A percentile compares a stretch with the other conserved stretches of the same genome.
Conservation (phyloP, 2,888 invertebrate species). For the Pharmacophagus antenor region DNA sequence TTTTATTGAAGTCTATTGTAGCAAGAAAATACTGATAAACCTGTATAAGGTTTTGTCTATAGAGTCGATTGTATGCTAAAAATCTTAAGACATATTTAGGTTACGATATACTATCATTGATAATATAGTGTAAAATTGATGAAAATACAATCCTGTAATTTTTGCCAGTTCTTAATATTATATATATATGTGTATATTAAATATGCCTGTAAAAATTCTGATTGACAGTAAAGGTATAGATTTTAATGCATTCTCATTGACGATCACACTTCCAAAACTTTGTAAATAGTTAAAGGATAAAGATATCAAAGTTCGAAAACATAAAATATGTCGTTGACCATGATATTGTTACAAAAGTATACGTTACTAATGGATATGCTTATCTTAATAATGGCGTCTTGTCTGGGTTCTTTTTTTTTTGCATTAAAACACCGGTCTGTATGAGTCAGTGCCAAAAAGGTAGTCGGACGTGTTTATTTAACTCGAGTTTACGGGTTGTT, state of each 20-base stretch:
- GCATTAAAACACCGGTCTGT: constrained; percentile 5
- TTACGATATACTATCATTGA: too few species aligned
- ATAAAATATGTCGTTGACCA: neutral
- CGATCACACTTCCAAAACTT: neutral
- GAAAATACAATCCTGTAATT: too few species aligned
- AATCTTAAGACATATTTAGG: neutral
- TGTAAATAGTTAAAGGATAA: neutral
- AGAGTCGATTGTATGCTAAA: too few species aligned
- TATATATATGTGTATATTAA: too few species aligned
- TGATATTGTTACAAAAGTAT: constrained; percentile 15
- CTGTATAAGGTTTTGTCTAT: too few species aligned
- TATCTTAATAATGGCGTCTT: constrained; percentile 26
- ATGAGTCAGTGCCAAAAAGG: constrained; percentile 20
- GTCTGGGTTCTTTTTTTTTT: constrained; percentile 21
- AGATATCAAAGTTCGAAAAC: constrained; percentile 3
- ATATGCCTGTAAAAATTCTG: too few species aligned
- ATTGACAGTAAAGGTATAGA: too few species aligned
- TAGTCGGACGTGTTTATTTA: constrained; percentile 5
- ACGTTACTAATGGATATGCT: constrained; percentile 23
- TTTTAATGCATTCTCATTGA: neutral
- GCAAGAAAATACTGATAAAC: too few species aligned
- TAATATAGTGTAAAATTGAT: too few species aligned
- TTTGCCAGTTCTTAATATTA: too few species aligned
- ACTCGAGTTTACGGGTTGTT: neutral
- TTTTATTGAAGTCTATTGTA: too few species aligned